phyloP scores from a whole-genome alignment of 1,140 invertebrate species.

The Calosoma granatense region DNA sequence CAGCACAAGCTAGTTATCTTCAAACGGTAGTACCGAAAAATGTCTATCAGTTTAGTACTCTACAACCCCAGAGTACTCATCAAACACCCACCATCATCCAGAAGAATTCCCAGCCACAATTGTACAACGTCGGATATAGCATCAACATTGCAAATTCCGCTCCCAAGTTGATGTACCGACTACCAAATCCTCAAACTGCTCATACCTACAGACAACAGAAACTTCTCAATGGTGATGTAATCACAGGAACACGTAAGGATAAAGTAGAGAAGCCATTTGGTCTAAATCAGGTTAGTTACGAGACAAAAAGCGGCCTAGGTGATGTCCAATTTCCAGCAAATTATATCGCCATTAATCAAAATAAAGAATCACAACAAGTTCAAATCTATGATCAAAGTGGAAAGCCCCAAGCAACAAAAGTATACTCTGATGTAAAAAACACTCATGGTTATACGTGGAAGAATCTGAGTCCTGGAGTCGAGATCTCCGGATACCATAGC shows the following conservation, averaged over 20 bases:
- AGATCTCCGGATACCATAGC: conserved; percentile 20
- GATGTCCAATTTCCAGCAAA: conserved; percentile 11
- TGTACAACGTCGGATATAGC: conserved; percentile 26
- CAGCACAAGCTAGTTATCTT: neutral
- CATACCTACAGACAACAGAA: neutral
- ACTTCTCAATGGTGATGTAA: conserved; percentile 12
- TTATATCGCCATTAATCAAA: conserved; percentile 13
- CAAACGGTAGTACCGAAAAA: neutral
- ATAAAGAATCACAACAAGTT: conserved; percentile 16
- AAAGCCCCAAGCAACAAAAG: conserved; percentile 10
- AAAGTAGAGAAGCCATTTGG: conserved; percentile 14
- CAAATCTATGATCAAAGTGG: conserved; percentile 15
- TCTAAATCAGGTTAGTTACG: neutral
- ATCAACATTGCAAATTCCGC: conserved; percentile 19
- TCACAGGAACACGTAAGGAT: conserved; percentile 16
- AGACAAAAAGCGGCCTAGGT: neutral
- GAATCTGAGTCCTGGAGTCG: conserved; percentile 21
- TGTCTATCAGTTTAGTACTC: neutral
- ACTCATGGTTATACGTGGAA: conserved; percentile 18
- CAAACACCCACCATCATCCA: neutral
- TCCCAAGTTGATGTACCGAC: conserved; percentile 10
- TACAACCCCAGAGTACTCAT: neutral
- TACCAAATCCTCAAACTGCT: conserved; percentile 5
- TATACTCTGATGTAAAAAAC: conserved; percentile 9
- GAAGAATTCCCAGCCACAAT: conserved; percentile 13